Base-by-base conservation (phyloP, 2,888 invertebrate species). In the Pollenia angustigena region DNA sequence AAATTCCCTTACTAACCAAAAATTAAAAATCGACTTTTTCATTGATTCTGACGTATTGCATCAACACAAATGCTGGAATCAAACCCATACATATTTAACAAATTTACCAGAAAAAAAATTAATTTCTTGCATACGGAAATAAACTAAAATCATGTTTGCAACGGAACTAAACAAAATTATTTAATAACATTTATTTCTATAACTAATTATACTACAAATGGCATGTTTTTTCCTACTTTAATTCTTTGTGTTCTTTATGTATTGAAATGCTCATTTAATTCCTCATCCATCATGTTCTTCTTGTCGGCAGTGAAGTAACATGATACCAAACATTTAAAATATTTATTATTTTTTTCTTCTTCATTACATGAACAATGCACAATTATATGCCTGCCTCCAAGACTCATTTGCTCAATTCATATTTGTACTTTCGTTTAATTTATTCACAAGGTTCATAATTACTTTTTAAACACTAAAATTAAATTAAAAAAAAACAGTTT, bases 391-490 rank as follows among this genome's bases (percentile, higher is more conserved):
- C 44, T 60, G 48, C 50, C 60, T 44, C 6, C 50, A 69, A 52
- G 12, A 42, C 42, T 69, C 23, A 50, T 46, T 66, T 56, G 23
- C 14, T 44, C 52, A 71, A 62, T 52, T 54, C 46, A 80, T 50
- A 62, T 52, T 71, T 71, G 52, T 44, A 72, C 42, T 71, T 3
- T 46, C 12, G 9, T 64, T 74, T 68, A 81, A 75, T 75, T 75
- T 60, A 75, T 50, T 68, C 64, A 75, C 50, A 44, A 52, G 58
- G 18, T 50, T 81, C 42, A 23, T 75, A 71, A 85, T 80, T 85
- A 69, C 75, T 58, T 85, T 81, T 81, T 71, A 85, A 81, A 75
- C 16, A 71, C 85, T 76, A 44, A 69, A 81, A 85, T 85, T 81
- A 80, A 75, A 75, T 12, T 16, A 56, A 14, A 72, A 54, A 66